Percentiles rank a stretch among this genome's conserved stretches.
These are phyloP conservation scores for Automeris io DNA, from an alignment of 2,888 invertebrate genomes.

Conservation along the genomic window DNA sequence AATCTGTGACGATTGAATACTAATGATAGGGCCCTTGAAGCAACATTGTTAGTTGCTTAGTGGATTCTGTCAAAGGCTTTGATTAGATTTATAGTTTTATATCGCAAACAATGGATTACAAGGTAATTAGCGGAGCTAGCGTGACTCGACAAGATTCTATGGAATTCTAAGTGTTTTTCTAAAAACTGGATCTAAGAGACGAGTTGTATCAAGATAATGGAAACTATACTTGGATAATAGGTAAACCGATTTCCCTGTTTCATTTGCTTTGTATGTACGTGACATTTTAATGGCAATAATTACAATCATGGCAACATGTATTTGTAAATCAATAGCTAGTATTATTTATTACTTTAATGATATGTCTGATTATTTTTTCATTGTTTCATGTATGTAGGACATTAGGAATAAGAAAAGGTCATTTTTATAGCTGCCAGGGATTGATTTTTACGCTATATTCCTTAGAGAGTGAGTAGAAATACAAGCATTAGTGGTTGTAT, in stretches of 20 bases:
- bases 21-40: slow-evolving; percentile 17
- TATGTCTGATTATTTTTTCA: too few relatives aligned
- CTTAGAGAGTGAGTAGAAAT: too few relatives aligned
- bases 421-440: too few relatives aligned
- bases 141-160: slow-evolving; percentile 40
- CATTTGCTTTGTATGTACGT: background rate
- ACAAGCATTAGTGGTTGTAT: too few relatives aligned
- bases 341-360: too few relatives aligned
- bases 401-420: too few relatives aligned
- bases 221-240: background rate
- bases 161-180: slow-evolving; percentile 42
- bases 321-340: too few relatives aligned
- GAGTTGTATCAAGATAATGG: slow-evolving; percentile 8
- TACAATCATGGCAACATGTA: background rate
- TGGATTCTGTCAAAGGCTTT: slow-evolving; percentile 33
- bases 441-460: too few relatives aligned
- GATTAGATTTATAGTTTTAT: slow-evolving; percentile 32
- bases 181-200: slow-evolving; percentile 42
- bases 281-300: too few relatives aligned
- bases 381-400: too few relatives aligned
- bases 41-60: slow-evolving; percentile 25
- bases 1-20: slow-evolving; percentile 26
- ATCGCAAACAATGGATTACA: slow-evolving; percentile 34
- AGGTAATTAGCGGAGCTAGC: slow-evolving; percentile 37
- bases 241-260: background rate